These are phyloP conservation scores for Toxotes chatareus DNA, from an alignment of 2,113 vertebrate genomes.

Conservation along the genomic window DNA sequence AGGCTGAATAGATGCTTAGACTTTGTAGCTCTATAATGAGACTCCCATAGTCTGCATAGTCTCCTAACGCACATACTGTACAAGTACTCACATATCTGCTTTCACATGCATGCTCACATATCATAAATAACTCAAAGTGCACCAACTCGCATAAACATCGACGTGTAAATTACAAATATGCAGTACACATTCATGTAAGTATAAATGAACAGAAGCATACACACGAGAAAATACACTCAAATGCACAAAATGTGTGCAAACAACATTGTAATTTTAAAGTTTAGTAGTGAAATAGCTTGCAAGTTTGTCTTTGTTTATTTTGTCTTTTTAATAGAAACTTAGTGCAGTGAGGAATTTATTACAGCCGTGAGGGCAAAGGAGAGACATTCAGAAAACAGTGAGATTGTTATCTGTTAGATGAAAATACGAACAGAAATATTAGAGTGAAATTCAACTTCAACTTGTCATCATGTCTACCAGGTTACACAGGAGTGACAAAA, in stretches of 20 bases:
- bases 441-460: background rate
- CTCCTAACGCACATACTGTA: constrained; percentile 23
- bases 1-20: constrained; percentile 69
- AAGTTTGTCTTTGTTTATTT: background rate
- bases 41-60: constrained; percentile 42
- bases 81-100: constrained; percentile 53
- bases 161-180: constrained; percentile 7
- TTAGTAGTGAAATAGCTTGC: background rate
- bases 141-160: constrained; percentile 8
- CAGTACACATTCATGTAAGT: background rate
- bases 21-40: constrained; percentile 69
- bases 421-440: background rate
- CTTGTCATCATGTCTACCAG: background rate
- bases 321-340: background rate
- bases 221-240: too few relatives aligned
- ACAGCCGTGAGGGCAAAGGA: background rate
- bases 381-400: background rate
- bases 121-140: constrained; percentile 28
- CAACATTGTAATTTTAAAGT: background rate
- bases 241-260: background rate
- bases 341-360: background rate
- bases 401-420: too few relatives aligned
- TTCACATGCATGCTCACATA: constrained; percentile 40
- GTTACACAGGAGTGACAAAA: background rate
- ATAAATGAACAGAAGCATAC: background rate